Conservation (phyloP, 2,888 invertebrate genomes). For the Prosopocoilus inquinatus region DNA sequence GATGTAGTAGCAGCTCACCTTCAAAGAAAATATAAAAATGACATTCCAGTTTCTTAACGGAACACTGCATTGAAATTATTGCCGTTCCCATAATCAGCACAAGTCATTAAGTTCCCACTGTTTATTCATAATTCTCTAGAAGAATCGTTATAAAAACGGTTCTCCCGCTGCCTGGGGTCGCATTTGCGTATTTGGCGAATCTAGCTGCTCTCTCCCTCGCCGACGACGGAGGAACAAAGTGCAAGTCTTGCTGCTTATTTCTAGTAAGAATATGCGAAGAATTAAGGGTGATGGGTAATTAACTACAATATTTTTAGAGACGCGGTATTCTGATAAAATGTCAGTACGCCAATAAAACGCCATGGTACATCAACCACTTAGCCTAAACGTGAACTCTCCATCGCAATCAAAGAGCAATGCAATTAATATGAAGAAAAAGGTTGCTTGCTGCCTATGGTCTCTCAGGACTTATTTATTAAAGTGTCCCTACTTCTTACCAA, state of each 20-base stretch:
- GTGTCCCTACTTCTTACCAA: not conserved
- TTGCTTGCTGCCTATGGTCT: slow-evolving; percentile 24
- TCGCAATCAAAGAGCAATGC: slow-evolving; percentile 32
- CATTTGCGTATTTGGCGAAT: slow-evolving; percentile 28
- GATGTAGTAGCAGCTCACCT: slow-evolving; percentile 28
- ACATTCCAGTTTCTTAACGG: slow-evolving; percentile 46
- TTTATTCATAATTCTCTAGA: slow-evolving; percentile 48
- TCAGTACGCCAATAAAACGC: slow-evolving; percentile 57
- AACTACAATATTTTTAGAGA: slow-evolving; percentile 49
- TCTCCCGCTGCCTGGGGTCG: slow-evolving; percentile 28
- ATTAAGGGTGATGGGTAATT: slow-evolving; percentile 51
- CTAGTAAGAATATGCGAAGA: slow-evolving; percentile 40
- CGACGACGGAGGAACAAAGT: slow-evolving; percentile 33
- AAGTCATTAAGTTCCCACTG: slow-evolving; percentile 51
- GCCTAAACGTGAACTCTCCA: slow-evolving; percentile 27
- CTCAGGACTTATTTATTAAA: slow-evolving; percentile 29
- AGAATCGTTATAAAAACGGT: slow-evolving; percentile 37
- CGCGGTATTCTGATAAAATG: slow-evolving; percentile 51
- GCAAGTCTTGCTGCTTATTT: slow-evolving; percentile 35
- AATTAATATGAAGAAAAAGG: slow-evolving; percentile 28
- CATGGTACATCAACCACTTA: slow-evolving; percentile 51
- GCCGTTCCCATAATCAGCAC: slow-evolving; percentile 50
- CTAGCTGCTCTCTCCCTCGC: slow-evolving; percentile 9
- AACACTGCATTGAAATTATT: slow-evolving; percentile 47
- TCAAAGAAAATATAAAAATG: slow-evolving; percentile 39